phyloP scores from a whole-genome alignment of 2,113 vertebrate species.

The Brachyhypopomus gauderio region DNA sequence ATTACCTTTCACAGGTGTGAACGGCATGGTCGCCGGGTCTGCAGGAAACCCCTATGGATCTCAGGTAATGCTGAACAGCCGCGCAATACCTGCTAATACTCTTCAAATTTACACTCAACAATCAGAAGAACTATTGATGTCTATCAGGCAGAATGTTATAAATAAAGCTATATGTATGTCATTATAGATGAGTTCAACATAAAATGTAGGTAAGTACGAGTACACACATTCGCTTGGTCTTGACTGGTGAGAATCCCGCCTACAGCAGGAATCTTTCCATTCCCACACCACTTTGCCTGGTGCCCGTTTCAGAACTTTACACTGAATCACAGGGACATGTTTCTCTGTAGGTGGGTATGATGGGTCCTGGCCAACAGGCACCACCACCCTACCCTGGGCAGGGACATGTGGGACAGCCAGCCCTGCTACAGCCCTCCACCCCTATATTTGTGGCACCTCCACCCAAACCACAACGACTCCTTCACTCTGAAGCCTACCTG shows the following conservation, averaged over 20 bases:
- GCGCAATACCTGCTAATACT: neutral
- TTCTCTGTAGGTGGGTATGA: slow-evolving; percentile 77
- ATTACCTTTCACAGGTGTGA: slow-evolving; percentile 72
- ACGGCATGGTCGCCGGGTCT: slow-evolving; percentile 81
- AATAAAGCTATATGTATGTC: neutral
- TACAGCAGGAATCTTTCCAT: too few species aligned
- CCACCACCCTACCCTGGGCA: slow-evolving; percentile 90
- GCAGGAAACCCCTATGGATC: slow-evolving; percentile 82
- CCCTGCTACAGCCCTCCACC: slow-evolving; percentile 90
- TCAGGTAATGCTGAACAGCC: slow-evolving; percentile 79
- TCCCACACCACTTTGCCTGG: neutral
- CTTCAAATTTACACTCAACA: neutral
- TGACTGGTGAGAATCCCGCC: too few species aligned
- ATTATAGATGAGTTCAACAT: neutral
- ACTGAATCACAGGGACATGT: neutral
- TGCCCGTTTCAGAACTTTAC: neutral
- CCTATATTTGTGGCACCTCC: slow-evolving; percentile 96
- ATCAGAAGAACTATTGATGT: neutral
- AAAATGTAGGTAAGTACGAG: too few species aligned
- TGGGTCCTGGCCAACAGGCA: slow-evolving; percentile 85
- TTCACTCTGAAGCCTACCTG: slow-evolving; percentile 97
- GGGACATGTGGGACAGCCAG: slow-evolving; percentile 79
- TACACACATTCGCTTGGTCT: too few species aligned
- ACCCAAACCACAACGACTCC: slow-evolving; percentile 92
- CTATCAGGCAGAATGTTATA: neutral